Conservation (phyloP, 2,888 invertebrate species). For the Julus scandinavius region DNA sequence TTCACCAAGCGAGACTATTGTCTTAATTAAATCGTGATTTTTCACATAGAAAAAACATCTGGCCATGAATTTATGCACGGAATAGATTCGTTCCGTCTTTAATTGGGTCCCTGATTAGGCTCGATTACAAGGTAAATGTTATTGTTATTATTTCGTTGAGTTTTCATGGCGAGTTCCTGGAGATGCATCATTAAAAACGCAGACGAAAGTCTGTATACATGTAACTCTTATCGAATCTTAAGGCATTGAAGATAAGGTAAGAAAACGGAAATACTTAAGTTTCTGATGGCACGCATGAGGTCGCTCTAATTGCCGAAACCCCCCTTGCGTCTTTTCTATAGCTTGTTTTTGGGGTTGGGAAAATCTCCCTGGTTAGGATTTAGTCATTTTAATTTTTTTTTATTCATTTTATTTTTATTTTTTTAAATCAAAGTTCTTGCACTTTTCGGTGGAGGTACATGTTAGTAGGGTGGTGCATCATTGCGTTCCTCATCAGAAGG, state of each 20-base stretch:
- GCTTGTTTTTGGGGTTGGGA: not conserved
- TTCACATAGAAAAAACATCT: not conserved
- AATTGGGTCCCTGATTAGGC: constrained; percentile 16
- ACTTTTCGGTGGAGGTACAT: not conserved
- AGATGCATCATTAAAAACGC: constrained; percentile 10
- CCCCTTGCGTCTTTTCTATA: not conserved
- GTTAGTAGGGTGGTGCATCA: not conserved
- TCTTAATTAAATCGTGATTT: constrained; percentile 24
- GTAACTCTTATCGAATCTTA: not conserved
- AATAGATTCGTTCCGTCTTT: not conserved
- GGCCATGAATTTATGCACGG: constrained; percentile 12
- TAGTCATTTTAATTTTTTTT: not conserved
- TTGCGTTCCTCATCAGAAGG: not conserved
- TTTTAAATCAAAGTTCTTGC: not conserved
- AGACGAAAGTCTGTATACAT: not conserved
- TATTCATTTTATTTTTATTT: not conserved
- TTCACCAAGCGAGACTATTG: not conserved
- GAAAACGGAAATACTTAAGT: constrained; percentile 3
- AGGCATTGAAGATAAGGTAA: not conserved
- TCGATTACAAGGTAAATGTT: constrained; percentile 7
- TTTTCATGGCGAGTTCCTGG: constrained; percentile 34
- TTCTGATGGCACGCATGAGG: constrained; percentile 16
- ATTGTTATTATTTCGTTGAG: not conserved
- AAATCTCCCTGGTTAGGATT: not conserved
- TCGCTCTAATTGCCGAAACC: constrained; percentile 7